Base-by-base conservation (phyloP, 2,888 invertebrate species). In the Acleris cristana region DNA sequence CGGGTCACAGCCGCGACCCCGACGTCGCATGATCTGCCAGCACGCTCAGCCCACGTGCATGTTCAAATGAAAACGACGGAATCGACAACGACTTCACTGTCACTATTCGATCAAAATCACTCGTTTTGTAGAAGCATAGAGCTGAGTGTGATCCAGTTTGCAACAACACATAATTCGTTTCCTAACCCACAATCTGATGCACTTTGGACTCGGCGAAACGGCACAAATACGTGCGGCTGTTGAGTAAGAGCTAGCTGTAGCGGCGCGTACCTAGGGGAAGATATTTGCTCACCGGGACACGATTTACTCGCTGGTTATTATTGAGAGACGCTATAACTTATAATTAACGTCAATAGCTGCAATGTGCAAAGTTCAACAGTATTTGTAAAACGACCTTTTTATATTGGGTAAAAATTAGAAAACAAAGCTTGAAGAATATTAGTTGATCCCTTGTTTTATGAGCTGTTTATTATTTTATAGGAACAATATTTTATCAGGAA, bases 141-240 rank as follows among this genome's bases (percentile, higher is more conserved):
- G 76, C 76, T 74, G 76, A 75, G 72, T 73, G 69, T 79, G 79
- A 84, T 82, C 81, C 78, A 81, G 82, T 85, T 85, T 76, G 74
- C 71, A 76, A 73, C 73, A 74, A 79, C 81, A 80, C 80, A 80
- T 81, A 82, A 83, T 80, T 82, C 79, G 74, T 75, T 79, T 78
- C 78, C 76, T 72, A 82, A 77, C 79, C 74, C 70, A 73, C 79
- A 82, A 85, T 86, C 83, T 79, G 84, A 85, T 86, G 85, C 85
- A 83, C 85, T 86, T 84, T 86, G 83, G 79, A 76, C 79, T 76
- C 74, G 69, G 73, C 61, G 73, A 74, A 80, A 75, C 80, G 75
- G 79, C 76, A 79, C 80, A 78, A 67, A 77, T 79, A 79, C 78
- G 78, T 78, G 79, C 76, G 76, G 76, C 74, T 78, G 79, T 85